A percentile compares a stretch with the other conserved stretches of the same genome.
Evolutionary conservation across 1,140 invertebrate species (phyloP).

Genomic region (Ceratosolen fusciceps): DNA sequence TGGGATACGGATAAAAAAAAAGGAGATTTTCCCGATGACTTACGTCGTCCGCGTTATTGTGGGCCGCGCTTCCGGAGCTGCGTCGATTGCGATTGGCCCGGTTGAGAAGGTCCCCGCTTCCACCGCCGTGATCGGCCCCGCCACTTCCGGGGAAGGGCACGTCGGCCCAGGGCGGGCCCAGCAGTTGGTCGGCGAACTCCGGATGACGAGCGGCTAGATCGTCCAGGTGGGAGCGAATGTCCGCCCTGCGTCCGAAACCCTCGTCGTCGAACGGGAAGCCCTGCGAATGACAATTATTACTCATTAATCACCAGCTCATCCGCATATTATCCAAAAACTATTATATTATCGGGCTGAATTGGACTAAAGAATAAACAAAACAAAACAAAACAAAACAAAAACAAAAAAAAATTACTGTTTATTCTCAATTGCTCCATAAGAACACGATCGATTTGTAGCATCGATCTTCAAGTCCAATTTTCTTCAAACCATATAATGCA

Average conservation of each 20-base stretch:
- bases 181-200: constrained; percentile 75
- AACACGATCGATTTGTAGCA: too few relatives aligned
- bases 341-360: too few relatives aligned
- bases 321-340: too few relatives aligned
- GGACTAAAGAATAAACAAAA: too few relatives aligned
- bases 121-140: constrained; percentile 13
- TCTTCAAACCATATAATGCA: too few relatives aligned
- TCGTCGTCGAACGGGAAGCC: constrained; percentile 79
- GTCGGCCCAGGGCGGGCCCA: constrained; percentile 68
- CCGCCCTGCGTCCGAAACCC: constrained; percentile 71
- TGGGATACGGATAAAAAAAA: not conserved
- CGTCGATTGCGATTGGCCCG: constrained; percentile 55
- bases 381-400: too few relatives aligned
- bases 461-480: too few relatives aligned
- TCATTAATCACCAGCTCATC: too few relatives aligned
- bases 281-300: too few relatives aligned
- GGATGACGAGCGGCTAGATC: constrained; percentile 75
- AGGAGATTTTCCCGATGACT: not conserved
- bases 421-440: too few relatives aligned
- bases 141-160: constrained; percentile 62
- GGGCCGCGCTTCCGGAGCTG: constrained; percentile 49
- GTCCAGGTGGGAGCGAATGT: constrained; percentile 73
- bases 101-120: constrained; percentile 9
- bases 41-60: constrained; percentile 63
- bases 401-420: too few relatives aligned